Evolutionary conservation across 2,888 invertebrate species (phyloP).

Genomic region (Eupithecia dodoneata): DNA sequence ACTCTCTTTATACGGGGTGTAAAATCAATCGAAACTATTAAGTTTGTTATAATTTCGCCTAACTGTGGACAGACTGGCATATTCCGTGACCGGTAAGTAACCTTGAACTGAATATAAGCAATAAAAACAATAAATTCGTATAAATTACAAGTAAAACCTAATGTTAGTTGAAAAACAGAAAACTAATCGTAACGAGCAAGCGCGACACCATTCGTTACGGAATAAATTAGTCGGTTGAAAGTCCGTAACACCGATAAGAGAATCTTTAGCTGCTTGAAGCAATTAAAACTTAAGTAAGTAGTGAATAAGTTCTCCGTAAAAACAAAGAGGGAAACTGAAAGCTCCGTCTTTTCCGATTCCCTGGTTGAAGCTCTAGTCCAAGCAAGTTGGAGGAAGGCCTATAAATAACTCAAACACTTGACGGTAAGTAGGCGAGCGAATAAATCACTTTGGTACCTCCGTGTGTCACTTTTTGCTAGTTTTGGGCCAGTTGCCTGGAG

Average conservation of each 20-base stretch:
- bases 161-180: not conserved
- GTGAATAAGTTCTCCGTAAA: not conserved
- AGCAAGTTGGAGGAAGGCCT: conserved; percentile 22
- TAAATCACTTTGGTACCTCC: conserved; percentile 29
- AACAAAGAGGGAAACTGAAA: not conserved
- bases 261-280: not conserved
- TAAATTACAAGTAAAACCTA: not conserved
- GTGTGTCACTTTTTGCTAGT: conserved; percentile 29
- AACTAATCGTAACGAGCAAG: not conserved
- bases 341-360: not conserved
- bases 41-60: not conserved
- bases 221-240: not conserved
- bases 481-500: conserved; percentile 17
- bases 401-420: conserved; percentile 36
- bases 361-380: conserved; percentile 4
- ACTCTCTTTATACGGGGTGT: not conserved
- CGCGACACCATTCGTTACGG: not conserved
- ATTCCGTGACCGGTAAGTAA: not conserved
- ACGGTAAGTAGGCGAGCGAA: conserved; percentile 35
- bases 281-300: not conserved
- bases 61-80: not conserved
- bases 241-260: not conserved
- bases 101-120: not conserved
- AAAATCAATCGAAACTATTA: not conserved
- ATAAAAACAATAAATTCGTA: not conserved